Evolutionary conservation across 1,140 invertebrate genomes (phyloP).

Genomic region (Aphidius ervi): DNA sequence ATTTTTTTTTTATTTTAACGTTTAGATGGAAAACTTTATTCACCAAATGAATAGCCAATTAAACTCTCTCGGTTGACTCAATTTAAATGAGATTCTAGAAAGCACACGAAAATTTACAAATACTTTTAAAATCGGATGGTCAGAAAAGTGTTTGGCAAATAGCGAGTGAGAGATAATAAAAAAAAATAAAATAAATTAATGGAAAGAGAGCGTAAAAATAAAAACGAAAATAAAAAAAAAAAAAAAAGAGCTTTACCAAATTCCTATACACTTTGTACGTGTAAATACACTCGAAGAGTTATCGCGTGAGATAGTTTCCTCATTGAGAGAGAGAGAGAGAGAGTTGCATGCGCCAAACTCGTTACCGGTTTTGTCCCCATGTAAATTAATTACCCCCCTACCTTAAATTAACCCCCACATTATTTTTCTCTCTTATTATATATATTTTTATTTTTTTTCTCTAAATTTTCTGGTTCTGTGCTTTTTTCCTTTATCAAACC

Average conservation of each 20-base stretch:
- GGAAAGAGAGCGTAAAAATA: too few species aligned
- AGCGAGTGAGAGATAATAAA: too few species aligned
- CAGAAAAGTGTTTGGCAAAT: too few species aligned
- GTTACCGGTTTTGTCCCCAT: constrained; percentile 42
- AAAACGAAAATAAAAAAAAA: too few species aligned
- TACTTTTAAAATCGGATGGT: too few species aligned
- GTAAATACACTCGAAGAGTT: constrained; percentile 31
- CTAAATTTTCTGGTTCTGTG: too few species aligned
- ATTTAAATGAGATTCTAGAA: constrained; percentile 21
- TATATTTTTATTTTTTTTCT: too few species aligned
- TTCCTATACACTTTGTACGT: not conserved
- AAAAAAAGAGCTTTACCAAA: too few species aligned
- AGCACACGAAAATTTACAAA: not conserved
- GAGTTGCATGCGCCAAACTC: constrained; percentile 38
- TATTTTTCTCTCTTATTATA: constrained; percentile 3
- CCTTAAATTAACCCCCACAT: constrained; percentile 9
- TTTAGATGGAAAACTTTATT: constrained; percentile 1
- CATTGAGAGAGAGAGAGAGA: not conserved
- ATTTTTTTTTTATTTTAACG: too few species aligned
- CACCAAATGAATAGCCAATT: constrained; percentile 23
- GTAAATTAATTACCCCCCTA: constrained; percentile 41
- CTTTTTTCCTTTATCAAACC: too few species aligned
- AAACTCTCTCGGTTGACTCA: constrained; percentile 21
- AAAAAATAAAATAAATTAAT: too few species aligned
- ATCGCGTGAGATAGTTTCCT: constrained; percentile 37